Evolutionary conservation across 2,797 vertebrate genomes (phyloP).

Genomic region (Iguana delicatissima): DNA sequence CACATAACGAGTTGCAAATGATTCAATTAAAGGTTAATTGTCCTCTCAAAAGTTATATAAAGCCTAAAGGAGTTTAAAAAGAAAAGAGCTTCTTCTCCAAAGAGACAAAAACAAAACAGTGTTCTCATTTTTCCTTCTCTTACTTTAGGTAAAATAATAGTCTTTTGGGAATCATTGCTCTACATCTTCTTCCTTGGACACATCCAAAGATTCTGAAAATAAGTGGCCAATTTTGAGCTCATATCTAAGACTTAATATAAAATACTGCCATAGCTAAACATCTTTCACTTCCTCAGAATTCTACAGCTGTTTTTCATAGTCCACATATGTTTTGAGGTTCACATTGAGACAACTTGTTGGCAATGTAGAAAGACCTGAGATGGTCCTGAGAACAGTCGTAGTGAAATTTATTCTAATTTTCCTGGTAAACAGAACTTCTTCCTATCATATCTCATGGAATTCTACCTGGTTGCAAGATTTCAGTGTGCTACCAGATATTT

Average conservation of each 20-base stretch:
- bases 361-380: neutral
- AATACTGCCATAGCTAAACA: neutral
- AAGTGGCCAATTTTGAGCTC: neutral
- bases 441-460: too few relatives aligned
- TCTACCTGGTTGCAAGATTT: too few relatives aligned
- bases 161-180: neutral
- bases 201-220: neutral
- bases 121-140: constrained; percentile 13
- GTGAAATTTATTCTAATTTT: neutral
- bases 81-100: constrained; percentile 18
- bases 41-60: constrained; percentile 32
- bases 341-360: neutral
- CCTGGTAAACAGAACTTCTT: too few relatives aligned
- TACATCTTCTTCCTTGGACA: neutral
- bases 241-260: neutral
- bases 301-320: neutral
- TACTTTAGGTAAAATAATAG: neutral
- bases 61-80: constrained; percentile 21
- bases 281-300: neutral
- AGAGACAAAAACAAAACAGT: constrained; percentile 12
- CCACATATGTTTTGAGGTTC: neutral
- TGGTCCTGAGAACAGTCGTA: neutral
- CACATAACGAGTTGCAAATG: constrained; percentile 12
- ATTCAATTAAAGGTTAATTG: constrained; percentile 44
- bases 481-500: too few relatives aligned